These are phyloP conservation scores for Acrocera orbiculus DNA, from an alignment of 2,888 invertebrate genomes.

Conservation along the genomic window DNA sequence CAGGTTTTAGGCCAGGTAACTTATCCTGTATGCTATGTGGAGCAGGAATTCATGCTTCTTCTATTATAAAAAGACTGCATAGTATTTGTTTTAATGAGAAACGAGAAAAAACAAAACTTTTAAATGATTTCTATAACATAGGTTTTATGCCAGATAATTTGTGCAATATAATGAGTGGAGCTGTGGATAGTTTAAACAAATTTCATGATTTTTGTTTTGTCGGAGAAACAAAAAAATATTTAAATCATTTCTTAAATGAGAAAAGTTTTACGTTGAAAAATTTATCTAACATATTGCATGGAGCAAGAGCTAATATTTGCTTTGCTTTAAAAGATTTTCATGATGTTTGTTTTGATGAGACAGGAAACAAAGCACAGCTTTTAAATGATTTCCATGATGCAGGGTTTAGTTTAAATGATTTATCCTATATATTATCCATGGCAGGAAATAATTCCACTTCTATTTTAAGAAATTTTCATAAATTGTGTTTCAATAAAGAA, in stretches of 20 bases:
- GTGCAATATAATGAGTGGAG: slow-evolving; percentile 18
- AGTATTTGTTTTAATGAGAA: slow-evolving; percentile 14
- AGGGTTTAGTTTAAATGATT: slow-evolving; percentile 12
- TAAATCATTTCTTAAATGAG: slow-evolving; percentile 14
- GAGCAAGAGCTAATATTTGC: slow-evolving; percentile 18
- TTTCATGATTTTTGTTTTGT: slow-evolving; percentile 19
- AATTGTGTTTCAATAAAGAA: slow-evolving; percentile 19
- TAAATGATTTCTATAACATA: slow-evolving; percentile 14
- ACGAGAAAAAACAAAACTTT: slow-evolving; percentile 14
- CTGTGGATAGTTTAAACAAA: slow-evolving; percentile 14
- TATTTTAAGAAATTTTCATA: slow-evolving; percentile 19
- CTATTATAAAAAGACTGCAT: slow-evolving; percentile 17
- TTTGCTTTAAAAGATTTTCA: slow-evolving; percentile 19
- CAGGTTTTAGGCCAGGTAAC: not conserved
- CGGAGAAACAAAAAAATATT: slow-evolving; percentile 17
- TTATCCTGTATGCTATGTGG: slow-evolving; percentile 1
- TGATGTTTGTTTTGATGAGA: slow-evolving; percentile 18
- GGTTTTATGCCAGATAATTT: slow-evolving; percentile 13
- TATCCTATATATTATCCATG: slow-evolving; percentile 19
- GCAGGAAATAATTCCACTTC: slow-evolving; percentile 19
- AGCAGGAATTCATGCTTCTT: slow-evolving; percentile 10
- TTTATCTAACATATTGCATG: slow-evolving; percentile 19
- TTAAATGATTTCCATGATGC: slow-evolving; percentile 15
- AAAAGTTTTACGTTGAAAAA: slow-evolving; percentile 15
- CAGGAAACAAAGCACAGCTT: slow-evolving; percentile 18